Evolutionary conservation across 2,113 vertebrate species (phyloP), one percentile per base, ranked within the genome.

Genomic region (Xyliphius kryptos): DNA sequence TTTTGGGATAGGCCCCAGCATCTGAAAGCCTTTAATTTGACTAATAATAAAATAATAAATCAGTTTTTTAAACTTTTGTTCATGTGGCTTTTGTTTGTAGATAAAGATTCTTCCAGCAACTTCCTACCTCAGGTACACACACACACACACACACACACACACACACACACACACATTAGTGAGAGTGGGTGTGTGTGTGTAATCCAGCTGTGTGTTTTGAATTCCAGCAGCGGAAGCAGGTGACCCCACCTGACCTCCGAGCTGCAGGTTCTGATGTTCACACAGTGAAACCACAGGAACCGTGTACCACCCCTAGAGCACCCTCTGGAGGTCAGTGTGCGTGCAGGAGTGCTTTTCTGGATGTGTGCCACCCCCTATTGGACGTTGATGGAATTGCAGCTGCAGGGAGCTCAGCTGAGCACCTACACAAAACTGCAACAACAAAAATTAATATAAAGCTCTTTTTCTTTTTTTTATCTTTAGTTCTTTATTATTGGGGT

Each of bases 121-220:
- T 70, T 75, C 63, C 80, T 87, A 84, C 83, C 86, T 87, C 86
- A 88, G 86, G 87, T 88, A 73, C 22, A 26, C 22, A 26, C 22
- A 26, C 22, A 26, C 22, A 26, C 22, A 26, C 22, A 26, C 22
- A 26, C 22, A 26, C 22, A 26, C 22, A 26, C 22, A 26, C 22
- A 26, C 22, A 26, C 22, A 26, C 22, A 26, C 22, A 26, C 22
- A 26, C 22, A 26, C 22, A 26, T n/a, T n/a, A n/a, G n/a, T n/a
- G n/a, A n/a, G 9, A 22, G 10, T 21, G 10, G 14, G 17, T 60
- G 43, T 59, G 14, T 19, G 16, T 49, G 9, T 41, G 2, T 17
- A 56, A 53, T 21, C n/a, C 22, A 26, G 13, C 7, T 40, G 1
- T 0, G 6, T 19, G 44, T 54, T 3, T 55, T 69, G 9, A n/a